A percentile compares a stretch with the other conserved stretches of the same genome.
These are phyloP conservation scores for Sciurus carolinensis DNA, from an alignment of 2,797 vertebrate species.

Conservation along the genomic window DNA sequence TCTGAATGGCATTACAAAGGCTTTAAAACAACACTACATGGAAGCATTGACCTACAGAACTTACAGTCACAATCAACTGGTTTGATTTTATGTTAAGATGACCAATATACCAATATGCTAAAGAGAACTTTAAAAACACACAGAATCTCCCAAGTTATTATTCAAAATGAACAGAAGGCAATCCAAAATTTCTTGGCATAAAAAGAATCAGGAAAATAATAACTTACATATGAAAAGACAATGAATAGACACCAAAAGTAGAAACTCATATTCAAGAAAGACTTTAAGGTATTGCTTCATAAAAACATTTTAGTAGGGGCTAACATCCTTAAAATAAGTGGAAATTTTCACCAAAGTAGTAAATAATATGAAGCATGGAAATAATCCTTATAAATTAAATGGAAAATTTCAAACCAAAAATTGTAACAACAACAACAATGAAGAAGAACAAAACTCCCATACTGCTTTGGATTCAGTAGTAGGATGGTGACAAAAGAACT, in stretches of 20 bases:
- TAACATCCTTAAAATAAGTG: background rate
- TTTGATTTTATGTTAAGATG: slow-evolving; percentile 37
- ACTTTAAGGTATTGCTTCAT: background rate
- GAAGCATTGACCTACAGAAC: background rate
- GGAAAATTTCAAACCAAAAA: background rate
- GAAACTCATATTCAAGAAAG: background rate
- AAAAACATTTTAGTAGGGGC: slow-evolving; percentile 4
- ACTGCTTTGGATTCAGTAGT: background rate
- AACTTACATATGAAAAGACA: background rate
- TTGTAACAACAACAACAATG: background rate
- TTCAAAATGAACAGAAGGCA: slow-evolving; percentile 28
- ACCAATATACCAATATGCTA: background rate
- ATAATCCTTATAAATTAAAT: background rate
- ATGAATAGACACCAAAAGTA: background rate
- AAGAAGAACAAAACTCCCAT: background rate
- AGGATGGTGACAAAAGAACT: background rate
- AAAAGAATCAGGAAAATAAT: slow-evolving; percentile 2
- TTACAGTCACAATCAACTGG: background rate
- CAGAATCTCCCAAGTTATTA: background rate
- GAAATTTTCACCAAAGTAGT: background rate
- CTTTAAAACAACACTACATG: background rate
- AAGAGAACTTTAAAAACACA: background rate
- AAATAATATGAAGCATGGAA: background rate
- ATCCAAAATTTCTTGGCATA: background rate
- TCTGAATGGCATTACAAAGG: background rate